Percentiles rank a stretch among this genome's conserved stretches.
These are phyloP conservation scores for Montifringilla adamsi DNA, from an alignment of 2,113 vertebrate species.

Conservation along the genomic window DNA sequence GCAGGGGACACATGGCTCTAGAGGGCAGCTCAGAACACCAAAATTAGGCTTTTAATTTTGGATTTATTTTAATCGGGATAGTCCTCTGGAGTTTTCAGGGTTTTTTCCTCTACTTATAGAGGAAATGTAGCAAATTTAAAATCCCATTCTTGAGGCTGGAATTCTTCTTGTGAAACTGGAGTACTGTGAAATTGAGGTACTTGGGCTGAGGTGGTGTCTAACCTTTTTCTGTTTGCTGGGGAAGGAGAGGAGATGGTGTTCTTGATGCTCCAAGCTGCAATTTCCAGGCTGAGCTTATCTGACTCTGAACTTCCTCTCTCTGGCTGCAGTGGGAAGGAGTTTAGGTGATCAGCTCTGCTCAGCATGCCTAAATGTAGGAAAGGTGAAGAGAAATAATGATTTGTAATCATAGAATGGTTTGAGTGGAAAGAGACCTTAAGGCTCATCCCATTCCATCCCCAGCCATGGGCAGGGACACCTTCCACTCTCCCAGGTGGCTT, in stretches of 20 bases:
- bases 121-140: fast-evolving
- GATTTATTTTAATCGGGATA: neutral
- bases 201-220: neutral
- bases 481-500: fast-evolving
- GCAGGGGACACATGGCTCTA: neutral
- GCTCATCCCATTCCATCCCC: neutral
- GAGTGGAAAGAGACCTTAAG: neutral
- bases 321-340: neutral
- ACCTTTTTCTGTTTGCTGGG: neutral
- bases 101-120: neutral
- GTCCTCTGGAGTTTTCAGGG: neutral
- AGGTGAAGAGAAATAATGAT: neutral
- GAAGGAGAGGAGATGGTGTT: neutral
- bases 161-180: neutral
- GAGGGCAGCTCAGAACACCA: neutral
- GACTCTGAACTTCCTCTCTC: neutral
- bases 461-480: neutral
- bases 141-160: neutral
- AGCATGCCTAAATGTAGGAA: neutral
- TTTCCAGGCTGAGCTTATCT: neutral
- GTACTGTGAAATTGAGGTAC: neutral
- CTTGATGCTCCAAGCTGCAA: neutral
- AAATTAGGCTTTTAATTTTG: neutral
- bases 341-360: neutral
- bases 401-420: neutral